Conservation (phyloP, 2,888 invertebrate genomes). For the Melieria crassipennis region DNA sequence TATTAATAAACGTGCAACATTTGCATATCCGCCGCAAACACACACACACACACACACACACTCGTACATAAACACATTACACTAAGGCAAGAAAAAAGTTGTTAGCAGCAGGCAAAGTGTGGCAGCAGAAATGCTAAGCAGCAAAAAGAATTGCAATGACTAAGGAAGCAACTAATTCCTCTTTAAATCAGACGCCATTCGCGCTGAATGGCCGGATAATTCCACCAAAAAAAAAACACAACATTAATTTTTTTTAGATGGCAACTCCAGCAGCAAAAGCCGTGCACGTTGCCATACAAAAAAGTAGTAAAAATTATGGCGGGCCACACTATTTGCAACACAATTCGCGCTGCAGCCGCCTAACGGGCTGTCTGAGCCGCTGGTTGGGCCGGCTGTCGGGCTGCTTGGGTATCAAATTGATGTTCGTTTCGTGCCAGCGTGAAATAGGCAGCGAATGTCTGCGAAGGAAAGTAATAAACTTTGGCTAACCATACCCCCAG, state of each 20-base stretch:
- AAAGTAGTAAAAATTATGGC: no score
- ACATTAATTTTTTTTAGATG: background rate
- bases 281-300: background rate
- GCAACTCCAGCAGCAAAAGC: background rate
- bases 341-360: no score
- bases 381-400: constrained; percentile 18
- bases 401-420: constrained; percentile 47
- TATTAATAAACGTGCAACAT: constrained; percentile 34
- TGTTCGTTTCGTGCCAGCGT: constrained; percentile 50
- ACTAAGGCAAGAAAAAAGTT: no score
- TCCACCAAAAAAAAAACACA: background rate
- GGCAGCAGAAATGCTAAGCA: background rate
- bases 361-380: constrained; percentile 1
- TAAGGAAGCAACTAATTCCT: constrained; percentile 31
- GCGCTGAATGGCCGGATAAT: constrained; percentile 15
- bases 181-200: constrained; percentile 26
- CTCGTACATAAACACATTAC: no score
- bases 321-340: no score
- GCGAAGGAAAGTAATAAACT: constrained; percentile 50
- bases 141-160: background rate
- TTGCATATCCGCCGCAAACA: constrained; percentile 18
- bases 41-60: no score
- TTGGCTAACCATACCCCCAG: constrained; percentile 21
- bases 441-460: constrained; percentile 44
- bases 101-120: background rate